Evolutionary conservation across 2,888 invertebrate species (phyloP).

Genomic region (Ommatoiulus sabulosus): DNA sequence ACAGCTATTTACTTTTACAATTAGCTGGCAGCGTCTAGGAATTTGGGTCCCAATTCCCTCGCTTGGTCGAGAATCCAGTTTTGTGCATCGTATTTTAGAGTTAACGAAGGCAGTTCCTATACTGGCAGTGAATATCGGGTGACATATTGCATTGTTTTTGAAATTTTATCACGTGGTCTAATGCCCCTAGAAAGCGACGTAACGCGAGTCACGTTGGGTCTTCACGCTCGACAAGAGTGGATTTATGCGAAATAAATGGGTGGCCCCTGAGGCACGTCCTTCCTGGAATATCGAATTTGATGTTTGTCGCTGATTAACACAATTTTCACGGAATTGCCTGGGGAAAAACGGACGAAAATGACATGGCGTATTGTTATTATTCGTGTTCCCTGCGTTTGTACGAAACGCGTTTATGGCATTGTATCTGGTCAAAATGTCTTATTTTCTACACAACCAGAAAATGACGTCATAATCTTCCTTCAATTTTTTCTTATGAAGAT

Average conservation of each 20-base stretch:
- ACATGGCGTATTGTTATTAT: neutral
- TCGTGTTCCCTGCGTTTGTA: neutral
- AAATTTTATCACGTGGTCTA: neutral
- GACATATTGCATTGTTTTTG: neutral
- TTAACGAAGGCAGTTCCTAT: neutral
- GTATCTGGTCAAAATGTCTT: too few species aligned
- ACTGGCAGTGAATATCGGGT: neutral
- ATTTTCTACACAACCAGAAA: too few species aligned
- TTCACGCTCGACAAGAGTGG: neutral
- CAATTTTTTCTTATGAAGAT: too few species aligned
- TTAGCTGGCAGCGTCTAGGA: neutral
- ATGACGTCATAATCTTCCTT: too few species aligned
- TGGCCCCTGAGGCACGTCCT: constrained; percentile 15
- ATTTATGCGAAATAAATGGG: constrained; percentile 29
- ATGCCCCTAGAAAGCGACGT: neutral
- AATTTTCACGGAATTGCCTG: constrained; percentile 21
- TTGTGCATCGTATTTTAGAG: neutral
- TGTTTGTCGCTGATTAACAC: constrained; percentile 40
- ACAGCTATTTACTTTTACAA: constrained; percentile 15
- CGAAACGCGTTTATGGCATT: neutral
- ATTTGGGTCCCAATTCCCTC: neutral
- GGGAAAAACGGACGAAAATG: neutral
- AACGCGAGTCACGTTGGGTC: neutral
- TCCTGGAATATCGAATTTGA: constrained; percentile 36
- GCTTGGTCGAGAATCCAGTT: neutral